These are phyloP conservation scores for Elegia similella DNA, from an alignment of 2,888 invertebrate genomes.

Conservation along the genomic window DNA sequence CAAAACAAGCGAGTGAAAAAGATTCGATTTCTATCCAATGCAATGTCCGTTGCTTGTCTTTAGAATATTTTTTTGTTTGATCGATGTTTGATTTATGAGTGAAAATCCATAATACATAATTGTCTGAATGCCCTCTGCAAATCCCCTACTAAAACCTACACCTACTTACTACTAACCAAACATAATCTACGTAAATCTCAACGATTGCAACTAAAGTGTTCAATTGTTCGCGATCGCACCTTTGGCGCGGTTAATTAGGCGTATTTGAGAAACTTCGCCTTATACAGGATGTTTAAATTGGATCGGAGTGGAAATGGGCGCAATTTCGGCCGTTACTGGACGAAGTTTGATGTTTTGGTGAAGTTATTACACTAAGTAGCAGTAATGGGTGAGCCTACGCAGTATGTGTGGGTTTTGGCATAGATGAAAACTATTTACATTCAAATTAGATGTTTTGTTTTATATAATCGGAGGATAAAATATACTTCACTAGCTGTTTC, in stretches of 20 bases:
- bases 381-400: not conserved
- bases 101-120: no score
- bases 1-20: not conserved
- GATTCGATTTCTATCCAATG: no score
- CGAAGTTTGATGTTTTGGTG: not conserved
- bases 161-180: not conserved
- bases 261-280: constrained; percentile 31
- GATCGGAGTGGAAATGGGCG: not conserved
- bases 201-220: constrained; percentile 22
- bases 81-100: no score
- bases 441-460: not conserved
- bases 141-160: not conserved
- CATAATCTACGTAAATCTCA: constrained; percentile 12
- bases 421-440: not conserved
- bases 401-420: not conserved
- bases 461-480: no score
- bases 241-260: constrained; percentile 76
- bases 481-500: no score
- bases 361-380: not conserved
- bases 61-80: no score
- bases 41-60: no score
- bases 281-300: constrained; percentile 15
- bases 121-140: no score
- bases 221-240: constrained; percentile 57
- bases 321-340: not conserved